Evolutionary conservation across 2,888 invertebrate genomes (phyloP).

Genomic region (Iselma pallidipennis): DNA sequence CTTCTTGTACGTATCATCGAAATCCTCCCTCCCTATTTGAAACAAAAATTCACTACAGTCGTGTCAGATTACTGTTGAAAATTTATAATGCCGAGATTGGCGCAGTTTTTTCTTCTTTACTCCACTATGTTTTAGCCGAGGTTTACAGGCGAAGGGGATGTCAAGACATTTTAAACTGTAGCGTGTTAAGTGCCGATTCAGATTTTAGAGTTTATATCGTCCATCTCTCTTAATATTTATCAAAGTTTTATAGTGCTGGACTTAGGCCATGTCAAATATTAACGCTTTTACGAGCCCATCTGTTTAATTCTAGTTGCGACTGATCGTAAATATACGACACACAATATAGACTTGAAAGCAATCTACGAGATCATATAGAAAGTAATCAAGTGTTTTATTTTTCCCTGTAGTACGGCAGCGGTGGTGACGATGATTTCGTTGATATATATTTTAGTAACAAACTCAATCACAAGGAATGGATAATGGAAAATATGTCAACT

Average conservation of each 20-base stretch:
- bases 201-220: not conserved
- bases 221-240: not conserved
- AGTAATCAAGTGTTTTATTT: not conserved
- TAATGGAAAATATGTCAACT: not conserved
- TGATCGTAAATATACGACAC: not conserved
- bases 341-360: too few relatives aligned
- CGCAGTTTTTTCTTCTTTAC: not conserved
- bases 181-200: not conserved
- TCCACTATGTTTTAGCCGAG: not conserved
- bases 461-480: not conserved
- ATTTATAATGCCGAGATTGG: not conserved
- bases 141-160: not conserved
- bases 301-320: not conserved
- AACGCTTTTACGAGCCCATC: not conserved
- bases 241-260: not conserved
- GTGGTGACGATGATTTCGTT: not conserved
- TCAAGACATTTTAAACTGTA: not conserved
- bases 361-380: not conserved
- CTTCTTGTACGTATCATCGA: not conserved
- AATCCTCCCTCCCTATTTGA: not conserved
- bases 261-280: not conserved
- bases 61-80: constrained; percentile 1
- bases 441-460: not conserved
- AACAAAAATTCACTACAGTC: not conserved
- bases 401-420: not conserved